These are phyloP conservation scores for Cyclopterus lumpus DNA, from an alignment of 2,797 vertebrate genomes.

Conservation along the genomic window DNA sequence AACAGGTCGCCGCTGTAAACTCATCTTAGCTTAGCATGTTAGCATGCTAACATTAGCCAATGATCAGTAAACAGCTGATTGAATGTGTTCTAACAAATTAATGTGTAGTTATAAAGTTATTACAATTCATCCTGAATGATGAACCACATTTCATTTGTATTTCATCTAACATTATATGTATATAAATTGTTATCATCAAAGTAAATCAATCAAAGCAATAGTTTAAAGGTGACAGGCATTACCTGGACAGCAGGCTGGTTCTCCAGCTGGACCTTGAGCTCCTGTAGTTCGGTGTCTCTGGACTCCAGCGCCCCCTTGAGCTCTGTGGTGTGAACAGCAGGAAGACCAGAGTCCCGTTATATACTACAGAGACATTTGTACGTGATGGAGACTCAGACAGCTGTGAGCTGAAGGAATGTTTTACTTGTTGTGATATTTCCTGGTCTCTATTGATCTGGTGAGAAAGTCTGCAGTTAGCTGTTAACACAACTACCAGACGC, in stretches of 20 bases:
- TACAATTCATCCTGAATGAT: not conserved
- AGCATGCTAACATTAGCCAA: not conserved
- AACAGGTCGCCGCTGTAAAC: not conserved
- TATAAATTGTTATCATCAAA: not conserved
- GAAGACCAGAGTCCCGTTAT: not conserved
- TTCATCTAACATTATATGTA: too few relatives aligned
- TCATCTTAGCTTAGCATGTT: not conserved
- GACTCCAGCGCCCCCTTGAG: constrained; percentile 80
- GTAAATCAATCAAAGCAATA: not conserved
- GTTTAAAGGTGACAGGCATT: not conserved
- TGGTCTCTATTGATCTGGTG: not conserved
- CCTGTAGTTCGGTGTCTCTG: constrained; percentile 81
- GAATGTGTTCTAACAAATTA: not conserved
- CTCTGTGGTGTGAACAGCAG: constrained; percentile 72
- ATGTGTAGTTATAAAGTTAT: not conserved
- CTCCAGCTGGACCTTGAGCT: constrained; percentile 78
- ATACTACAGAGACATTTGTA: not conserved
- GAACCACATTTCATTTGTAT: not conserved
- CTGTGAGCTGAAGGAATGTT: not conserved
- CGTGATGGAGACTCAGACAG: not conserved
- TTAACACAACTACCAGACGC: too few relatives aligned
- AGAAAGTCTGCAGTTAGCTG: too few relatives aligned
- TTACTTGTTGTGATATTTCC: not conserved
- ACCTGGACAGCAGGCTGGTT: constrained; percentile 22
- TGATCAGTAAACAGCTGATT: not conserved